These are phyloP conservation scores for Ypsolopha scabrella DNA, from an alignment of 2,888 invertebrate genomes.

Conservation along the genomic window DNA sequence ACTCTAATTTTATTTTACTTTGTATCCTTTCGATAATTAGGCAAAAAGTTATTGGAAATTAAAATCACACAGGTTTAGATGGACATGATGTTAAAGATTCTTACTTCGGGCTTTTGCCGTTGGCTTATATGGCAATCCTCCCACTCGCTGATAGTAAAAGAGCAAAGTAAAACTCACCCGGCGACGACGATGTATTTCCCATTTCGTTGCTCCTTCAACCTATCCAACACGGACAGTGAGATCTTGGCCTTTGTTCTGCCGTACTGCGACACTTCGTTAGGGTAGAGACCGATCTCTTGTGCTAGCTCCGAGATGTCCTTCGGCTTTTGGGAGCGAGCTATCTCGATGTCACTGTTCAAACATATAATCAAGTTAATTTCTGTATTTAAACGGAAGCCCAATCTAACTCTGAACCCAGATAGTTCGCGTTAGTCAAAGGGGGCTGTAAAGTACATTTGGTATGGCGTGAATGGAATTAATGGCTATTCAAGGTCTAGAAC, in stretches of 20 bases:
- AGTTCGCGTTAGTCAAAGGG: no score
- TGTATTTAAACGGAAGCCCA: not conserved
- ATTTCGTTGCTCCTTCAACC: slow-evolving; percentile 75
- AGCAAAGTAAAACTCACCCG: slow-evolving; percentile 72
- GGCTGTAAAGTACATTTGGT: no score
- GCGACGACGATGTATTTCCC: slow-evolving; percentile 97
- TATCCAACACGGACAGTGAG: slow-evolving; percentile 80
- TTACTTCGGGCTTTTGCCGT: no score
- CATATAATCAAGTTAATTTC: slow-evolving; percentile 8
- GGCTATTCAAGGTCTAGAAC: no score
- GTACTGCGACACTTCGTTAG: slow-evolving; percentile 88
- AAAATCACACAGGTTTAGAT: no score
- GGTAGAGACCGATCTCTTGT: slow-evolving; percentile 84
- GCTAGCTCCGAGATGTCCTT: slow-evolving; percentile 85
- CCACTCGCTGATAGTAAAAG: no score
- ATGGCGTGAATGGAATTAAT: no score
- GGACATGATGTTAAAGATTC: no score
- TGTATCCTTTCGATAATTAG: no score
- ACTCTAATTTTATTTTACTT: no score
- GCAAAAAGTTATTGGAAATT: no score
- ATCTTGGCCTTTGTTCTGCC: slow-evolving; percentile 97
- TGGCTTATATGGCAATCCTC: no score
- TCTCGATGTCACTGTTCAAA: slow-evolving; percentile 83
- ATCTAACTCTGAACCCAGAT: not conserved
- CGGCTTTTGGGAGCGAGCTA: slow-evolving; percentile 89